These are phyloP conservation scores for Pipistrellus kuhlii DNA, from an alignment of 2,797 vertebrate species.

Conservation along the genomic window DNA sequence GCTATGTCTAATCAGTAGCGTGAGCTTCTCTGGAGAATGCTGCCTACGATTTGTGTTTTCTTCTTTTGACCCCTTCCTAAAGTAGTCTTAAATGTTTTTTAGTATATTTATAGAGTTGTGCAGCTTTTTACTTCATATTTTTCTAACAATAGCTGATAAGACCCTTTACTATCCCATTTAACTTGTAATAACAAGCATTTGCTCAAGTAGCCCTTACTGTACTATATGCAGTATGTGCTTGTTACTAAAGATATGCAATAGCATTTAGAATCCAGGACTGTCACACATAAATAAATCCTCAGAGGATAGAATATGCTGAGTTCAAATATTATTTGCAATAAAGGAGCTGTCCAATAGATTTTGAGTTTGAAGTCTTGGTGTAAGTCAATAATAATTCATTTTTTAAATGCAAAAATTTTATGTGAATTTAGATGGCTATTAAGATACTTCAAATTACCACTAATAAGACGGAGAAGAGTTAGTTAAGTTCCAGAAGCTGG, in stretches of 20 bases:
- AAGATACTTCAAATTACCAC: not conserved
- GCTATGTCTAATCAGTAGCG: not conserved
- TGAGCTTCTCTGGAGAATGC: not conserved
- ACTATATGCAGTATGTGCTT: not conserved
- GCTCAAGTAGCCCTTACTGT: not conserved
- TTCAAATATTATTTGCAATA: conserved; percentile 16
- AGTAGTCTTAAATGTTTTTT: not conserved
- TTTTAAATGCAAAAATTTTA: not conserved
- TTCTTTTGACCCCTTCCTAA: not conserved
- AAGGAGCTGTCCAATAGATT: not conserved
- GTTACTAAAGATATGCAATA: not conserved
- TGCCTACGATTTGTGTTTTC: not conserved
- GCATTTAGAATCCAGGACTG: not conserved
- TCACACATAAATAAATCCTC: not conserved
- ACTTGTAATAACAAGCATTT: not conserved
- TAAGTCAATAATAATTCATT: not conserved
- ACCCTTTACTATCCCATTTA: not conserved
- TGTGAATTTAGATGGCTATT: not conserved
- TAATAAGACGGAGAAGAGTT: not conserved
- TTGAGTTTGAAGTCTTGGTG: not conserved
- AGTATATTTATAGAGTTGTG: not conserved
- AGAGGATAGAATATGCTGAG: not conserved
- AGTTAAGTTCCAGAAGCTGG: not conserved
- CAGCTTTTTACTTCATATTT: conserved; percentile 30
- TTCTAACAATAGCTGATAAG: not conserved